phyloP scores from a whole-genome alignment of 2,888 invertebrate genomes.

The Xestoiulus laeticollis region DNA sequence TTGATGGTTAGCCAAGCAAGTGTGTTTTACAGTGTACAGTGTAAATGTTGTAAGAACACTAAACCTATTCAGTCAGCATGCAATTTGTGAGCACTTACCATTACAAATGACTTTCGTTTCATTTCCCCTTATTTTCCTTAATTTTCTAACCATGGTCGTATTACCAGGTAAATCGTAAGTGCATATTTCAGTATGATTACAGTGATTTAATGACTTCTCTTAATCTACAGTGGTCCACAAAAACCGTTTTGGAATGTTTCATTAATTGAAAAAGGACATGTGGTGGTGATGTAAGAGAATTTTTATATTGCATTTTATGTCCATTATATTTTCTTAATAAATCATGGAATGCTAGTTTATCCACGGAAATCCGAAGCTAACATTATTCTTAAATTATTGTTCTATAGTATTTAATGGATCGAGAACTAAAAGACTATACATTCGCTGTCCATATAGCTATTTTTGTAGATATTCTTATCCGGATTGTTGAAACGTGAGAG shows the following conservation, averaged over 20 bases:
- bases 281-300: too few relatives aligned
- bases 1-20: background rate
- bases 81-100: background rate
- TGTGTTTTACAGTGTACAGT: too few relatives aligned
- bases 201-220: too few relatives aligned
- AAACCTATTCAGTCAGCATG: background rate
- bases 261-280: too few relatives aligned
- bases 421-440: background rate
- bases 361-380: background rate
- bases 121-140: background rate
- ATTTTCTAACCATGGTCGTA: background rate
- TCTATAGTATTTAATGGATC: too few relatives aligned
- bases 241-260: too few relatives aligned
- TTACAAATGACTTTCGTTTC: constrained; percentile 5
- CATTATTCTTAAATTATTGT: background rate
- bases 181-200: background rate
- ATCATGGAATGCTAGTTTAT: background rate
- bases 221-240: too few relatives aligned
- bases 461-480: too few relatives aligned
- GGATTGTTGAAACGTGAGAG: background rate
- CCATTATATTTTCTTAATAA: background rate
- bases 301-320: background rate
- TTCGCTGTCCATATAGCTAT: background rate
- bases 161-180: background rate
- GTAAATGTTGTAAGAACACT: background rate